phyloP scores from a whole-genome alignment of 2,797 vertebrate species.

The Prunella strophiata region DNA sequence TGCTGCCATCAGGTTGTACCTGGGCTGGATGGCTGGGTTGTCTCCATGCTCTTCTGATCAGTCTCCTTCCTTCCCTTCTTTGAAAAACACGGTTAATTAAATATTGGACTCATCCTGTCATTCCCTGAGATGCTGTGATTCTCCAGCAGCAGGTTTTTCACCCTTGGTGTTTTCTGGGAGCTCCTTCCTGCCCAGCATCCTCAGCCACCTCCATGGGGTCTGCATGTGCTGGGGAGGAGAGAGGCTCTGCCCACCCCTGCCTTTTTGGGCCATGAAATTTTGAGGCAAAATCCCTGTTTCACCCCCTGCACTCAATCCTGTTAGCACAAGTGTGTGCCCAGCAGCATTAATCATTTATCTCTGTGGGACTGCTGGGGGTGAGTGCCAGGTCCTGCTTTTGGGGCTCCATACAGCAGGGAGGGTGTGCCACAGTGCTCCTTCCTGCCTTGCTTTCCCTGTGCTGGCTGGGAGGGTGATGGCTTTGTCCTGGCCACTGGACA shows the following conservation, averaged over 20 bases:
- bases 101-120: background rate
- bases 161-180: background rate
- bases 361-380: background rate
- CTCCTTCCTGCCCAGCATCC: background rate
- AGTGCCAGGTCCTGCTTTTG: background rate
- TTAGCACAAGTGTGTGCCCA: rapidly evolving
- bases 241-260: background rate
- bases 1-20: background rate
- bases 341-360: rapidly evolving
- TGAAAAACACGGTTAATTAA: background rate
- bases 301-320: background rate
- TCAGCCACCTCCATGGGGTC: background rate
- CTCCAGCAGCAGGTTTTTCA: background rate
- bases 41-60: rapidly evolving
- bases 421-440: background rate
- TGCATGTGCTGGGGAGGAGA: rapidly evolving
- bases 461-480: background rate
- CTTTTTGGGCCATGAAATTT: background rate
- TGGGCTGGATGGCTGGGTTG: background rate
- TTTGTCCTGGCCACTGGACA: background rate
- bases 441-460: background rate
- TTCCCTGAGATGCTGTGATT: background rate
- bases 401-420: background rate
- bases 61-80: background rate
- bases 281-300: background rate